Base-by-base conservation (phyloP, 2,113 vertebrate genomes). In the Semicossyphus pulcher region DNA sequence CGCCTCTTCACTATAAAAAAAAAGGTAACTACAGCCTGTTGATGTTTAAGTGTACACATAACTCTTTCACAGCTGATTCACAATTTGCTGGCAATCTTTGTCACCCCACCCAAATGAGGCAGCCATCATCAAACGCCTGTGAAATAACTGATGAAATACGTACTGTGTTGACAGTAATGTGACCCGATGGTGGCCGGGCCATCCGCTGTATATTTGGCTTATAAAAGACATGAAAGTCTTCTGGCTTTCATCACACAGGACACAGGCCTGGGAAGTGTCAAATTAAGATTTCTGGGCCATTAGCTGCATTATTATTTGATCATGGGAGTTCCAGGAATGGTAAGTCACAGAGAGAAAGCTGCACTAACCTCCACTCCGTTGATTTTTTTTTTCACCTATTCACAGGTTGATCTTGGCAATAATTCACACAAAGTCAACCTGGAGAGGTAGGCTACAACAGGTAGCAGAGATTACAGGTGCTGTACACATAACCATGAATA, bases 61-160 rank as follows among this genome's bases (percentile, higher is more conserved):
- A 29, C 25, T 53, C 25, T 58, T 26, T 20, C 72, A 84, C 58
- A 82, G 45, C 47, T 78, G 78, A 86, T 80, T 91, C 73, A 87
- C 71, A 86, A 64, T 31, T 47, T 48, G 34, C 16, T 74, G 36
- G 39, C 36, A 52, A 44, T 41, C 23, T 76, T 15, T 73, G 52
- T 60, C 12, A 76, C 67, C 62, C 75, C 69, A 3, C 77, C 83
- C 81, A 80, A 78, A 76, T 26, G 48, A 80, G 18, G 62, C 29
- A 57, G 54, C 57, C 61, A 41, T 41, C 42, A 56, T 23, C 69
- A 7, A 44, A n/a, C 16, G 59, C 39, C 28, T 79, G 75, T 65
- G 73, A 90, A 86, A 84, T 68, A 67, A 61, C 77, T 49, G 36
- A 51, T 57, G 63, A 72, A 56, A 75, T 53, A 8, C 5, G 11